These are phyloP conservation scores for Polymixis flavicincta DNA, from an alignment of 2,888 invertebrate genomes.

Conservation along the genomic window DNA sequence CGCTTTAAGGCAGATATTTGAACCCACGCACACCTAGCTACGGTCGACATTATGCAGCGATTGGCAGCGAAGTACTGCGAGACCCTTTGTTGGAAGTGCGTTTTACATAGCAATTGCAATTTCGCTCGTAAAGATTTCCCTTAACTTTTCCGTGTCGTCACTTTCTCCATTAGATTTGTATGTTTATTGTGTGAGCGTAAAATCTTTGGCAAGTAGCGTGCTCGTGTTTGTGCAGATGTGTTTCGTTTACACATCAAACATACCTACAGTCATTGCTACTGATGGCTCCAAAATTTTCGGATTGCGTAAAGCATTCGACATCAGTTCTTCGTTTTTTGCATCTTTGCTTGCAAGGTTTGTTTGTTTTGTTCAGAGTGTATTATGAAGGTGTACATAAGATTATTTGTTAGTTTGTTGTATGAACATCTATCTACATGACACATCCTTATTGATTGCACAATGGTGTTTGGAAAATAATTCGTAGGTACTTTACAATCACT, in stretches of 20 bases:
- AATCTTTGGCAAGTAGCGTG: conserved; percentile 75
- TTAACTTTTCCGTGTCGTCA: conserved; percentile 64
- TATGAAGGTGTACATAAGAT: conserved; percentile 4
- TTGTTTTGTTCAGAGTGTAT: conserved; percentile 10
- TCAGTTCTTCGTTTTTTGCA: conserved; percentile 70
- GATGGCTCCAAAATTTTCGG: conserved; percentile 71
- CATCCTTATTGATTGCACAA: conserved; percentile 26
- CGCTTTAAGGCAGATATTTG: conserved; percentile 76
- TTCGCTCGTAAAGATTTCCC: conserved; percentile 63
- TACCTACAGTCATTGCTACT: conserved; percentile 70
- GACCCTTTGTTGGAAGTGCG: conserved; percentile 55
- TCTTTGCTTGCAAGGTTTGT: conserved; percentile 59
- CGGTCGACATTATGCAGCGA: conserved; percentile 56
- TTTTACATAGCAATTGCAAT: conserved; percentile 63
- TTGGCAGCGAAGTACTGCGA: conserved; percentile 58
- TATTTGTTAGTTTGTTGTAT: conserved; percentile 32
- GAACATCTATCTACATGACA: conserved; percentile 15
- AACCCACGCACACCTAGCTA: conserved; percentile 76
- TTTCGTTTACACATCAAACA: conserved; percentile 81
- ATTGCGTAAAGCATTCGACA: conserved; percentile 75
- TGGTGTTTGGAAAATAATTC: conserved; percentile 21
- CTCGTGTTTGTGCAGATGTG: conserved; percentile 78
- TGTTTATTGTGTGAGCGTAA: conserved; percentile 72
- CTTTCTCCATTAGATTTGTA: conserved; percentile 73
- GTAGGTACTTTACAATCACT: background rate